A percentile compares a stretch with the other conserved stretches of the same genome.
phyloP scores from a whole-genome alignment of 1,140 invertebrate genomes.

The Drosophila malerkotliana region DNA sequence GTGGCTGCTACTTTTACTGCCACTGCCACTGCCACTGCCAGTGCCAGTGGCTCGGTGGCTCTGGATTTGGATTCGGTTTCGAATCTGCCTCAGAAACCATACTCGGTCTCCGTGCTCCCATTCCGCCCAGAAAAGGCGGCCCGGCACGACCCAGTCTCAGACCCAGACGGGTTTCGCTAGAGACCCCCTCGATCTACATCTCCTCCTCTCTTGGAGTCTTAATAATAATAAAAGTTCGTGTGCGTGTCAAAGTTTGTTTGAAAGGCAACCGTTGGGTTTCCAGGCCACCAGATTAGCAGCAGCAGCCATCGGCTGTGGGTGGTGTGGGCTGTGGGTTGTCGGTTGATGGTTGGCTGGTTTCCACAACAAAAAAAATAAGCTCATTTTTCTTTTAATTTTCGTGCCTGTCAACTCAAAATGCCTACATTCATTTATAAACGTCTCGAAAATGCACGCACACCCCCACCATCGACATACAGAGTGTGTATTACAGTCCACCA shows the following conservation, averaged over 20 bases:
- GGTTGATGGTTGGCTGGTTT: constrained; percentile 4
- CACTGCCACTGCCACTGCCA: constrained; percentile 33
- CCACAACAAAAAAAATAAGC: constrained; percentile 63
- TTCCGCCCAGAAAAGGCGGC: constrained; percentile 34
- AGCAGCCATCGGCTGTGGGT: constrained; percentile 38
- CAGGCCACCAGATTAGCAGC: constrained; percentile 65
- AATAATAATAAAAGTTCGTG: constrained; percentile 82
- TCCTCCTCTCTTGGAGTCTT: constrained; percentile 23
- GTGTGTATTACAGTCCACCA: constrained; percentile 18
- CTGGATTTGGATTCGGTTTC: constrained; percentile 16
- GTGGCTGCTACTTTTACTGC: constrained; percentile 73
- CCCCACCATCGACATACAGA: constrained; percentile 1
- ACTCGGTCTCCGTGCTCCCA: constrained; percentile 14
- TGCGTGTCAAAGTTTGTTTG: constrained; percentile 82
- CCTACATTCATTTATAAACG: constrained; percentile 83
- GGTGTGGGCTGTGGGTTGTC: constrained; percentile 10
- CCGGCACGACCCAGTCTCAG: constrained; percentile 39
- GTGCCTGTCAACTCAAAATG: constrained; percentile 83
- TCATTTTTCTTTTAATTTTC: constrained; percentile 83
- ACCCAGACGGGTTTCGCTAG: constrained; percentile 20
- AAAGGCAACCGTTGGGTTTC: constrained; percentile 69
- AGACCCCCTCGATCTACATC: constrained; percentile 9
- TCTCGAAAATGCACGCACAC: constrained; percentile 59
- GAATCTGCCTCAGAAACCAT: constrained; percentile 19
- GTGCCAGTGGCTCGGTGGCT: constrained; percentile 36